These are phyloP conservation scores for Carpatolechia fugitivella DNA, from an alignment of 2,888 invertebrate genomes.

Conservation along the genomic window DNA sequence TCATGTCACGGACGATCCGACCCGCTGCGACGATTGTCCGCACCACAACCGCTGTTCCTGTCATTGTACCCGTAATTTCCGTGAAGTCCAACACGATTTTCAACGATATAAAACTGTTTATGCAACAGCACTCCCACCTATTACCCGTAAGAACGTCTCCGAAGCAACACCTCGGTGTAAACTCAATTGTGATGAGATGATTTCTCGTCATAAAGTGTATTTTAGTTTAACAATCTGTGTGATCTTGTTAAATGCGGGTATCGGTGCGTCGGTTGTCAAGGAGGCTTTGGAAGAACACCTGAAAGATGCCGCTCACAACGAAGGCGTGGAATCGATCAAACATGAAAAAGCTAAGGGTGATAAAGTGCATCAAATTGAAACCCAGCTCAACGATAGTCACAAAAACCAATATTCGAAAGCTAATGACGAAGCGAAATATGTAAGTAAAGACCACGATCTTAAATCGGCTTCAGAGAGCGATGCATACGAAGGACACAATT, in stretches of 20 bases:
- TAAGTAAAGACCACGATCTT: constrained; percentile 67
- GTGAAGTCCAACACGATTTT: constrained; percentile 67
- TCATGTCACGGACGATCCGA: constrained; percentile 65
- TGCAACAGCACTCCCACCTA: constrained; percentile 47
- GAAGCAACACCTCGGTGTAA: constrained; percentile 35
- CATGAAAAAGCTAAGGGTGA: constrained; percentile 69
- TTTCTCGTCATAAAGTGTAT: constrained; percentile 44
- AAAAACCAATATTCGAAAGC: constrained; percentile 68
- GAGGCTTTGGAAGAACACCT: constrained; percentile 71
- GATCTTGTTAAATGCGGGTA: constrained; percentile 43
- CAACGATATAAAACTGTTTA: constrained; percentile 69
- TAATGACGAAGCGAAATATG: constrained; percentile 67
- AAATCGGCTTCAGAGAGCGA: constrained; percentile 68
- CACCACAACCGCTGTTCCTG: constrained; percentile 64
- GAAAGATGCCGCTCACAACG: constrained; percentile 64
- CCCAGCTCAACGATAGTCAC: constrained; percentile 60
- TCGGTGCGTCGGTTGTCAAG: constrained; percentile 53
- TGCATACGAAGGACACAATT: constrained; percentile 64
- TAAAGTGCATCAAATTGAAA: constrained; percentile 67
- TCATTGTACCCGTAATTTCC: constrained; percentile 70
- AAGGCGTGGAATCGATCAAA: constrained; percentile 62
- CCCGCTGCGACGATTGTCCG: constrained; percentile 54
- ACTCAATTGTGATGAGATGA: constrained; percentile 53
- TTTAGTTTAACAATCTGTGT: constrained; percentile 44
- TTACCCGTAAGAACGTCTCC: constrained; percentile 41